A percentile compares a stretch with the other conserved stretches of the same genome.
Conservation (phyloP, 2,888 invertebrate genomes). For the Diaphora mendica region DNA sequence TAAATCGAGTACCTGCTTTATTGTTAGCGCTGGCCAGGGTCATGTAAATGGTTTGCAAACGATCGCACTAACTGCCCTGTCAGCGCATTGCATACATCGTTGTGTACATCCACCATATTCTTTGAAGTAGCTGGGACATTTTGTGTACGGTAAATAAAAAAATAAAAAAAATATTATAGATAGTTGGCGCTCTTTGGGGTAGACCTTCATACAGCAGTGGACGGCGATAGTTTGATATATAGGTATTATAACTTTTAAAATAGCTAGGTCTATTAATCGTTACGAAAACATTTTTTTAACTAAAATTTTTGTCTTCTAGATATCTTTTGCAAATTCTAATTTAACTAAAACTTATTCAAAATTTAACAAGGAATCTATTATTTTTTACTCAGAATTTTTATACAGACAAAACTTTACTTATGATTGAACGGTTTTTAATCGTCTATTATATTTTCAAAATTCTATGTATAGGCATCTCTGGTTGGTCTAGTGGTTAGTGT, state of each 20-base stretch:
- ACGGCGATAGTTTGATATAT: too few relatives aligned
- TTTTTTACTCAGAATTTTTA: not conserved
- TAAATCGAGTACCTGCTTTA: conserved; percentile 47
- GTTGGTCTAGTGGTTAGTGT: too few relatives aligned
- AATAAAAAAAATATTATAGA: not conserved
- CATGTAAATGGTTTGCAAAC: conserved; percentile 64
- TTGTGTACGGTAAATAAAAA: not conserved
- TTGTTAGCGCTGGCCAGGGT: conserved; percentile 48
- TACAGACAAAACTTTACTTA: too few relatives aligned
- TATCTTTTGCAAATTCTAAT: not conserved
- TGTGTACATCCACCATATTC: conserved; percentile 46
- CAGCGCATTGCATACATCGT: conserved; percentile 53
- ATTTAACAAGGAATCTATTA: not conserved
- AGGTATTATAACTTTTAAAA: not conserved
- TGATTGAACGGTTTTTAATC: too few relatives aligned
- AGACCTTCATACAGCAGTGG: too few relatives aligned
- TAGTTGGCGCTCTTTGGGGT: too few relatives aligned
- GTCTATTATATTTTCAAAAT: too few relatives aligned
- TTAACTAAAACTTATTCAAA: not conserved
- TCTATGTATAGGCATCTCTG: too few relatives aligned
- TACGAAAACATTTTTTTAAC: too few relatives aligned
- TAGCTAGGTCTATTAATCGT: not conserved
- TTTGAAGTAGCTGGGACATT: not conserved
- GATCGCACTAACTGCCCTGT: conserved; percentile 59
- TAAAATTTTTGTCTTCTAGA: not conserved